A percentile compares a stretch with the other conserved stretches of the same genome.
These are phyloP conservation scores for Mycogona germanica DNA, from an alignment of 2,888 invertebrate species.

Conservation along the genomic window DNA sequence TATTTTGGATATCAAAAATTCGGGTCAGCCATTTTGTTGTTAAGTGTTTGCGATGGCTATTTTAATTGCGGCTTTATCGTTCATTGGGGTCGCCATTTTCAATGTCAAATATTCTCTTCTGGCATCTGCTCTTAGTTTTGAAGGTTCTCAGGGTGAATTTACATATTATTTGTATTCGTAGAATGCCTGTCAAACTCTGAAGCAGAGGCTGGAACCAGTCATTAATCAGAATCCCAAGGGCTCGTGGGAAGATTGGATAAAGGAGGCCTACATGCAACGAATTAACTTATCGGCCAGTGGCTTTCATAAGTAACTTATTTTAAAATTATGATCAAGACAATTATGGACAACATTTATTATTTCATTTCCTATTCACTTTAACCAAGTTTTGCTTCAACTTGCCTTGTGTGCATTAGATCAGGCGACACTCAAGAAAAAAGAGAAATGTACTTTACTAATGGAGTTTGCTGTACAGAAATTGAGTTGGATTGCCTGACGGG, in stretches of 20 bases:
- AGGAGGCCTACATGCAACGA: slow-evolving; percentile 58
- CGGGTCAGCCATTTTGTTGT: no score
- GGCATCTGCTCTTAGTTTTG: no score
- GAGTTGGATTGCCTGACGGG: slow-evolving; percentile 91
- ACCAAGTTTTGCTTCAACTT: no score
- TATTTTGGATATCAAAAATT: neutral
- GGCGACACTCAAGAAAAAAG: slow-evolving; percentile 55
- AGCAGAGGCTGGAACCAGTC: slow-evolving; percentile 57
- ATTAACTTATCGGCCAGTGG: slow-evolving; percentile 72
- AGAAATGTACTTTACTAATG: slow-evolving; percentile 76
- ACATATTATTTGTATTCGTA: no score
- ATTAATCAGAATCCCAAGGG: slow-evolving; percentile 60
- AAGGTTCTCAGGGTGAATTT: no score
- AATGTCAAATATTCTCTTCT: no score
- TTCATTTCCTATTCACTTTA: no score
- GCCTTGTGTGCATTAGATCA: no score
- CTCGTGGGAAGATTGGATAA: slow-evolving; percentile 74
- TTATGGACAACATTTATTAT: no score
- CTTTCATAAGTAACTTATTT: slow-evolving; percentile 45
- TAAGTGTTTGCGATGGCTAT: no score
- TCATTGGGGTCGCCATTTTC: no score
- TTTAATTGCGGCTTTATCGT: no score
- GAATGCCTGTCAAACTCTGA: slow-evolving; percentile 65
- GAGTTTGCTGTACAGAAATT: slow-evolving; percentile 74
- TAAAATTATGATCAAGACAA: neutral